Conservation (phyloP, 2,113 vertebrate species). For the Galbula dea region DNA sequence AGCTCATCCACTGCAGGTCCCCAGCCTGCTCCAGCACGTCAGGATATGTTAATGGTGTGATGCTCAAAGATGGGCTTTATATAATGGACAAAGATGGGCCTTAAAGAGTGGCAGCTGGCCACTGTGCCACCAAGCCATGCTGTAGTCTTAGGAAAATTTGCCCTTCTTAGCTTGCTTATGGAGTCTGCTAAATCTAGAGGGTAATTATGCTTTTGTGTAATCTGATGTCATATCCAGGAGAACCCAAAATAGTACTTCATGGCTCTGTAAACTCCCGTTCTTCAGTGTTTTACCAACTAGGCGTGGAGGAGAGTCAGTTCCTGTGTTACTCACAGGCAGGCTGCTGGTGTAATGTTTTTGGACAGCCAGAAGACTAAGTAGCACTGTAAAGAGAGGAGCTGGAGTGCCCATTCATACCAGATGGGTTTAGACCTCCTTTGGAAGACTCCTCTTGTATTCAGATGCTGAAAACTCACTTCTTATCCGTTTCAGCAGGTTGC, state of each 20-base stretch:
- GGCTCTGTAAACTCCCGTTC: neutral
- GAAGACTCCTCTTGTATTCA: neutral
- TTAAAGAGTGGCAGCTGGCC: neutral
- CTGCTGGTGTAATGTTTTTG: neutral
- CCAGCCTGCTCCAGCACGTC: fast-evolving
- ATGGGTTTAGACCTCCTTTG: neutral
- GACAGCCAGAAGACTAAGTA: neutral
- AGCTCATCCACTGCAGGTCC: fast-evolving
- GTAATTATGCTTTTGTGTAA: neutral
- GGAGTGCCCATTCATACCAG: fast-evolving
- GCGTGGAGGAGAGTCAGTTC: fast-evolving
- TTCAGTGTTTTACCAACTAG: neutral
- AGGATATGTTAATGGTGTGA: fast-evolving
- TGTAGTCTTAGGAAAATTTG: neutral
- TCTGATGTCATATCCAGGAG: neutral
- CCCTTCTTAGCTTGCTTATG: neutral
- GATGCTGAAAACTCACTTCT: fast-evolving
- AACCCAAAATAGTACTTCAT: neutral
- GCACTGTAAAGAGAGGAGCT: neutral
- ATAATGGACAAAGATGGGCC: neutral
- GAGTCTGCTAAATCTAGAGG: neutral
- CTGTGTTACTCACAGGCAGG: neutral
- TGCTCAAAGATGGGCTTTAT: neutral
- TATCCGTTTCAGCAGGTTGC: neutral
- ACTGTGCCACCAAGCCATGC: fast-evolving